Evolutionary conservation across 2,888 invertebrate genomes (phyloP).

Genomic region (Limnephilus marmoratus): DNA sequence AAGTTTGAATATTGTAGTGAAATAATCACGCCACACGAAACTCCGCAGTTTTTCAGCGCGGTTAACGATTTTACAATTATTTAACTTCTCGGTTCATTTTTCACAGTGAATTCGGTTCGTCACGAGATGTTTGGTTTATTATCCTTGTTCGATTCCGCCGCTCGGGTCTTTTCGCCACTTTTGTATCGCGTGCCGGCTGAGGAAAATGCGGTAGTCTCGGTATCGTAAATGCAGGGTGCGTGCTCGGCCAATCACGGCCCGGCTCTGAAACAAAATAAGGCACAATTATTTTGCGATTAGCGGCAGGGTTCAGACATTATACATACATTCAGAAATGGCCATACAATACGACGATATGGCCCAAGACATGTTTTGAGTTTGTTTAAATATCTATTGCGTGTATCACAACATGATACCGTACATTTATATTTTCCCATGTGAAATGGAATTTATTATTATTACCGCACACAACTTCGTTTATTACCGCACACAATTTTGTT

Average conservation of each 20-base stretch:
- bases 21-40: slow-evolving; percentile 3
- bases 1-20: slow-evolving; percentile 4
- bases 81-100: slow-evolving; percentile 26
- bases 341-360: not conserved
- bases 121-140: slow-evolving; percentile 39
- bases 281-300: slow-evolving; percentile 55
- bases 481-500: too few species aligned
- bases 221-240: slow-evolving; percentile 31
- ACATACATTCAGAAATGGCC: not conserved
- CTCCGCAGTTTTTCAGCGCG: slow-evolving; percentile 20
- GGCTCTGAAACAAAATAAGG: slow-evolving; percentile 59
- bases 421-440: too few species aligned
- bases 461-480: too few species aligned
- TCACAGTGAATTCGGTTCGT: slow-evolving; percentile 14
- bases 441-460: too few species aligned
- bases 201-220: slow-evolving; percentile 5
- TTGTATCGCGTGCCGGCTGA: slow-evolving; percentile 47
- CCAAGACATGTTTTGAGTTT: not conserved
- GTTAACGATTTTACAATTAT: slow-evolving; percentile 36
- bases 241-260: slow-evolving; percentile 46
- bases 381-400: not conserved
- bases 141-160: slow-evolving; percentile 45
- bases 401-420: not conserved
- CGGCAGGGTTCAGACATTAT: not conserved
- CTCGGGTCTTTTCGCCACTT: slow-evolving; percentile 46